Evolutionary conservation across 2,797 vertebrate genomes (phyloP), one percentile per base, ranked within the genome.

Genomic region (Centropyge bicolor): DNA sequence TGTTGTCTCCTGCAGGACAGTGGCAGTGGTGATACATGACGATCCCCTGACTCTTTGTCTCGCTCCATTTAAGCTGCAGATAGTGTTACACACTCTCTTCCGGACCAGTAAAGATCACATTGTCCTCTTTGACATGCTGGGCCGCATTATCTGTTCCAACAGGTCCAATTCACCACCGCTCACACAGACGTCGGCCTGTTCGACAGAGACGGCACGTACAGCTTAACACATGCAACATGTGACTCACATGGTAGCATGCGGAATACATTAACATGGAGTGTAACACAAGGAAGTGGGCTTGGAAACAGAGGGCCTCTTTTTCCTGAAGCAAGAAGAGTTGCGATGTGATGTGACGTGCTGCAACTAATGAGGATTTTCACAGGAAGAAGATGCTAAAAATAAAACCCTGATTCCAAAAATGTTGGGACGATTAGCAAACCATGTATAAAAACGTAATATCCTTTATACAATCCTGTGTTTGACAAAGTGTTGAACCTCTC

Each of bases 71-170:
- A 87, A 88, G 87, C 84, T 52, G 67, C 71, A 65, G 92, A 91
- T 94, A 80, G 70, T 80, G 91, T 93, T 93, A 89, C 93, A 85
- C 73, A 49, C 81, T 86, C 85, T 91, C 88, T 90, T 94, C 92
- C 89, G 75, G 85, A 89, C 79, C 84, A 86, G 84, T 85, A 89
- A 92, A 87, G 90, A 93, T 91, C 89, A 72, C 90, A 86, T 90
- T 92, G 92, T 92, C 85, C 88, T 80, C 82, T 85, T 84, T 90
- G 84, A 91, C 88, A 75, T 74, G 84, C 76, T 24, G 82, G 76
- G 73, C 76, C 54, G 70, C 75, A 80, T 90, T 88, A 91, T 91
- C 85, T 74, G 75, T 86, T 87, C 77, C 88, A 89, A 84, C 85
- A 67, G 74, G 83, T 85, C 88, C 71, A 49, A 75, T 86, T 86